Evolutionary conservation across 2,113 vertebrate genomes (phyloP), one percentile per base, ranked within the genome.

Genomic region (Equus quagga): DNA sequence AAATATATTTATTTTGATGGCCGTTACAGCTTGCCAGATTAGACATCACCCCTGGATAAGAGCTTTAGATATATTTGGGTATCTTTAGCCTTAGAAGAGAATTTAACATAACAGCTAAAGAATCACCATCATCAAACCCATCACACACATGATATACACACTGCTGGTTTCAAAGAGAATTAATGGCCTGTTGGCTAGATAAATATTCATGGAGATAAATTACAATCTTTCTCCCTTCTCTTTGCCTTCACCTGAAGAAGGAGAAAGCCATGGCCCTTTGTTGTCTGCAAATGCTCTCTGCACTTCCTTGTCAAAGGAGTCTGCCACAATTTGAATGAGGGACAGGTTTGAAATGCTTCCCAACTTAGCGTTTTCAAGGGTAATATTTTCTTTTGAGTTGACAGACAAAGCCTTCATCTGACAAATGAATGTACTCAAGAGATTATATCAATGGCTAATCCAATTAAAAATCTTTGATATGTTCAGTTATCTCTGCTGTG

Each of bases 381-480:
- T 79, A 78, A 92, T 2, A 23, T 51, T 46, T 95, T 97, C 95
- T 85, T 98, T 93, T 75, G 28, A 97, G 54, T 93, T 97, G 72
- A 95, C 88, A 98, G 92, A 98, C 96, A 98, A 98, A 98, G 65
- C 41, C 62, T 98, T 97, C 95, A 97, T 98, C 85, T 98, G 97
- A 98, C 96, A 98, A 98, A 98, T 98, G 98, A 98, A 98, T 98
- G 80, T 84, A 64, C 84, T 94, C 62, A 97, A 84, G 94, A 95
- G 96, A 98, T 98, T 95, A 93, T 98, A 98, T 98, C 83, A 97
- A 92, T 96, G 97, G 95, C 72, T 98, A 98, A 98, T 98, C 97
- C 98, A 98, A 98, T 99, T 98, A 97, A 76, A 97, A 93, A 96
- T 97, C 97, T 98, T 98, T 98, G 98, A 98, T 98, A 97, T 91